phyloP scores from a whole-genome alignment of 1,140 invertebrate species.

The Drosophila sturtevanti region DNA sequence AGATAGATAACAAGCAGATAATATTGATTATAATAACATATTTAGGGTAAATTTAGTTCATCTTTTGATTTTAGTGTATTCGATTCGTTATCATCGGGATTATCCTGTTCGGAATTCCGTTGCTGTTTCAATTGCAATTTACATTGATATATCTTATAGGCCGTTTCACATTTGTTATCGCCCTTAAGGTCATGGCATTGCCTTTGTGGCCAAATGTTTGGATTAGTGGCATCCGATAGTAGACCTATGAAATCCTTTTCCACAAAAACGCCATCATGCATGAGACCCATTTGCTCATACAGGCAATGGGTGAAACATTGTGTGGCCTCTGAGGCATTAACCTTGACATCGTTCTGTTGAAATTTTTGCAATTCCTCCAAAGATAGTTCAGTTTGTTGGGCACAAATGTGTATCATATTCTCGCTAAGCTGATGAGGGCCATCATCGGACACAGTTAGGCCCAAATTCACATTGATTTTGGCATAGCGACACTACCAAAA shows the following conservation, averaged over 20 bases:
- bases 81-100: conserved; percentile 19
- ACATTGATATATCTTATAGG: conserved; percentile 55
- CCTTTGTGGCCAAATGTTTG: conserved; percentile 24
- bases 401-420: conserved; percentile 54
- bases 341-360: conserved; percentile 32
- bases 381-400: conserved; percentile 46
- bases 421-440: conserved; percentile 34
- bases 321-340: conserved; percentile 27
- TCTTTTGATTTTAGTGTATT: conserved; percentile 7
- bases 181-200: conserved; percentile 41
- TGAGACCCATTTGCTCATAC: conserved; percentile 58
- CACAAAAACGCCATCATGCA: conserved; percentile 55
- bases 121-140: conserved; percentile 29
- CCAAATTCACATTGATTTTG: conserved; percentile 52
- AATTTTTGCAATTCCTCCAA: conserved; percentile 45
- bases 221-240: conserved; percentile 35
- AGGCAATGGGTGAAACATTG: conserved; percentile 60
- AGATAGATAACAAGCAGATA: conserved; percentile 22
- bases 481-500: conserved; percentile 36
- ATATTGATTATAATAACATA: not conserved
- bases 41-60: not conserved
- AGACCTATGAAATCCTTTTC: conserved; percentile 37
- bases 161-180: conserved; percentile 51
- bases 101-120: not conserved
- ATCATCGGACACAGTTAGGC: conserved; percentile 43